Percentiles rank a stretch among this genome's conserved stretches.
These are phyloP conservation scores for Drosophila dives DNA, from an alignment of 2,888 invertebrate genomes.

Conservation along the genomic window DNA sequence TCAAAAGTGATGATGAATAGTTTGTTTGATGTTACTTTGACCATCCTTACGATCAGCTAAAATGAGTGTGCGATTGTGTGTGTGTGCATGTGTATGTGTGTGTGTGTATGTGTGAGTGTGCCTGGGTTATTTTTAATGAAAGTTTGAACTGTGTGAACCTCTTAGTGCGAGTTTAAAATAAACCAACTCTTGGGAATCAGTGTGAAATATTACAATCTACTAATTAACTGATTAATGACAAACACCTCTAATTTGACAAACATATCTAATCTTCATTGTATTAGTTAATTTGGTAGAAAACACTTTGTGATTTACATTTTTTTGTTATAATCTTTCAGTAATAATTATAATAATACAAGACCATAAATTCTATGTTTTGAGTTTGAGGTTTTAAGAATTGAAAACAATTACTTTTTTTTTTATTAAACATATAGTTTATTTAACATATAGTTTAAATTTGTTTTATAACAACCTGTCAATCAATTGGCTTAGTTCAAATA, in stretches of 20 bases:
- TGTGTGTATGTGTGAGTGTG: not conserved
- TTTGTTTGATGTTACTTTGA: conserved; percentile 81
- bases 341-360: not conserved
- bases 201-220: not conserved
- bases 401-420: too few species aligned
- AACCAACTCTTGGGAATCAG: conserved; percentile 10
- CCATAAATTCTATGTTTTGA: not conserved
- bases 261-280: not conserved
- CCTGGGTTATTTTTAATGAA: not conserved
- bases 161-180: conserved; percentile 17
- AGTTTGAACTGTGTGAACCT: conserved; percentile 15
- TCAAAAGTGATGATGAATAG: conserved; percentile 80
- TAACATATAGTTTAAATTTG: too few species aligned
- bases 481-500: too few species aligned
- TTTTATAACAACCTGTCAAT: too few species aligned
- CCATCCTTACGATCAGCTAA: conserved; percentile 75
- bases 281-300: not conserved
- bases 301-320: not conserved
- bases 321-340: not conserved
- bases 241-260: not conserved
- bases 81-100: conserved; percentile 4
- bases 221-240: not conserved
- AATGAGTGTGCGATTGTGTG: conserved; percentile 32
- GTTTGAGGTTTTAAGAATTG: too few species aligned
- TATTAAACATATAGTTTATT: too few species aligned